phyloP scores from a whole-genome alignment of 2,113 vertebrate genomes.

The Indicator maculatus region DNA sequence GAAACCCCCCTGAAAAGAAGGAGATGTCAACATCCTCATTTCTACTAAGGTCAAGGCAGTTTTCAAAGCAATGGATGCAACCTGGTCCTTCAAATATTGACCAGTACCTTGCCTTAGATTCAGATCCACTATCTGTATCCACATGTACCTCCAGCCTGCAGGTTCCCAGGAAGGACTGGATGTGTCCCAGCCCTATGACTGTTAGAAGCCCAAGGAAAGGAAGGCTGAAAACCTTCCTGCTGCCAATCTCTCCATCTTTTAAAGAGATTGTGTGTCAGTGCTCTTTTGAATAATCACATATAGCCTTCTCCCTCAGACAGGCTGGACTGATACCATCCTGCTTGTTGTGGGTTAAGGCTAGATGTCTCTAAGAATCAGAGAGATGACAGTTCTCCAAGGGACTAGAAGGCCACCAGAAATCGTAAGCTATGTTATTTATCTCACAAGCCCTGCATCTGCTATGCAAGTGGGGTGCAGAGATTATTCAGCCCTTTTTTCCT shows the following conservation, averaged over 20 bases:
- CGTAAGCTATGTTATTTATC: no score
- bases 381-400: no score
- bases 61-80: neutral
- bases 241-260: neutral
- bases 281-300: neutral
- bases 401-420: no score
- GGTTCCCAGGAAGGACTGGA: accelerated
- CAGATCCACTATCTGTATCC: accelerated
- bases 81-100: neutral
- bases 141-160: neutral
- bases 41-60: neutral
- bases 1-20: neutral
- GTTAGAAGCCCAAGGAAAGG: neutral
- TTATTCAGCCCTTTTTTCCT: no score
- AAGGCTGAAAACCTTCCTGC: neutral
- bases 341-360: no score
- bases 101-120: neutral
- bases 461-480: no score
- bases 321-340: neutral
- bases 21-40: neutral
- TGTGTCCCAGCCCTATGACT: neutral
- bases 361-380: no score
- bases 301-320: neutral
- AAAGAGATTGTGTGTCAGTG: neutral
- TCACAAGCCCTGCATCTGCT: no score